These are phyloP conservation scores for Aleadryas rufinucha DNA, from an alignment of 2,113 vertebrate species.

Conservation along the genomic window DNA sequence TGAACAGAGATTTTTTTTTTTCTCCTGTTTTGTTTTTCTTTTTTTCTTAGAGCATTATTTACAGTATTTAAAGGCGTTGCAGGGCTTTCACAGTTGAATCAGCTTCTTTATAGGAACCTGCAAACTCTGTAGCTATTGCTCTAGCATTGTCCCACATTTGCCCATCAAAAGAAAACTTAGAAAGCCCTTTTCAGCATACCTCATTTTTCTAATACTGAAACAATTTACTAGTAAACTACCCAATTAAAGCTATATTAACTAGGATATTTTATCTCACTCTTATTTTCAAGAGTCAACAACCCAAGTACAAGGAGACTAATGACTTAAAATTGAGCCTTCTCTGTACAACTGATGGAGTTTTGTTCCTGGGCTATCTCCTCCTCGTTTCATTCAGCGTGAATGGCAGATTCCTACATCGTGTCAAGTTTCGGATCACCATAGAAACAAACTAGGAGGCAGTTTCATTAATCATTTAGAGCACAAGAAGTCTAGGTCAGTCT, in stretches of 20 bases:
- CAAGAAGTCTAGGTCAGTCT: slow-evolving; percentile 99
- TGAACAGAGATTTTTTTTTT: neutral
- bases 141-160: neutral
- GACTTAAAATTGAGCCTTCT: slow-evolving; percentile 48
- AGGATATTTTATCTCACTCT: neutral
- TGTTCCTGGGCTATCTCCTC: slow-evolving; percentile 66
- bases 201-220: slow-evolving; percentile 20
- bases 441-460: slow-evolving; percentile 97
- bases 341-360: slow-evolving; percentile 44
- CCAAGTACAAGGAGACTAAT: slow-evolving; percentile 34
- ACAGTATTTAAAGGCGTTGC: neutral
- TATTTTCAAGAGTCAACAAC: slow-evolving; percentile 43
- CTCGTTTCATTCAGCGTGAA: slow-evolving; percentile 77
- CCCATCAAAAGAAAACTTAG: neutral
- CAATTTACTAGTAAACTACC: neutral
- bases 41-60: neutral
- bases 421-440: slow-evolving; percentile 97
- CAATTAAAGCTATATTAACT: slow-evolving; percentile 37
- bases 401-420: slow-evolving; percentile 95
- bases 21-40: neutral
- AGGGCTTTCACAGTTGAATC: neutral
- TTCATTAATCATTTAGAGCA: slow-evolving; percentile 99
- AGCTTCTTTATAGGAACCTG: neutral
- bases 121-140: neutral
- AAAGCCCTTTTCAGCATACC: neutral